phyloP scores from a whole-genome alignment of 2,888 invertebrate genomes.

The Aethes cnicana region DNA sequence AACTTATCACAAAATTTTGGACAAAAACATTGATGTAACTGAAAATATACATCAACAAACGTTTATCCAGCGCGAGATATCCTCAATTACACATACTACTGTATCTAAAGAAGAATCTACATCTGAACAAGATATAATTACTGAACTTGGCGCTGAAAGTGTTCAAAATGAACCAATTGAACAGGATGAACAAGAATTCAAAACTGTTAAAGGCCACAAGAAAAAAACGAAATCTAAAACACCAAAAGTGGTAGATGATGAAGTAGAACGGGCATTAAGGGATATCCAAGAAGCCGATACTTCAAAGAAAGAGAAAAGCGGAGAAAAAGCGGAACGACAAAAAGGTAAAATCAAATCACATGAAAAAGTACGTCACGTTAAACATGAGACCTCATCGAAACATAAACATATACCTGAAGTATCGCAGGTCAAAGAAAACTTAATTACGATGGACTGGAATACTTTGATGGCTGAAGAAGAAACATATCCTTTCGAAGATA shows the following conservation, averaged over 20 bases:
- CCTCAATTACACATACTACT: too few relatives aligned
- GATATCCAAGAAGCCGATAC: slow-evolving; percentile 50
- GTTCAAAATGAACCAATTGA: background rate
- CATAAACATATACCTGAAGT: slow-evolving; percentile 23
- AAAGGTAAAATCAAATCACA: slow-evolving; percentile 17
- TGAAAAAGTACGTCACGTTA: slow-evolving; percentile 4
- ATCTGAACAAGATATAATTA: slow-evolving; percentile 22
- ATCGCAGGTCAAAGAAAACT: slow-evolving; percentile 35
- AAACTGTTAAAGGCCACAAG: slow-evolving; percentile 49
- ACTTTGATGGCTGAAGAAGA: slow-evolving; percentile 70
- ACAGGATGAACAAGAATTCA: slow-evolving; percentile 33
- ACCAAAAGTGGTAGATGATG: slow-evolving; percentile 50
- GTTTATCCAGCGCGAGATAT: too few relatives aligned
- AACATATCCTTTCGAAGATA: slow-evolving; percentile 45
- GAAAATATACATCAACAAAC: too few relatives aligned
- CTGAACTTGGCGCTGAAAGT: slow-evolving; percentile 5
- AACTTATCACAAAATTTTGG: background rate
- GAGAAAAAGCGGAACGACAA: slow-evolving; percentile 1
- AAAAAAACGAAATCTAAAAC: slow-evolving; percentile 61
- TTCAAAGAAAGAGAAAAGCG: slow-evolving; percentile 40
- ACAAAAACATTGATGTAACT: too few relatives aligned
- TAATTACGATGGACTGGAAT: slow-evolving; percentile 69
- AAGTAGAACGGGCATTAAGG: slow-evolving; percentile 56
- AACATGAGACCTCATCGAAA: slow-evolving; percentile 26
- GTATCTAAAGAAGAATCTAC: too few relatives aligned